A percentile compares a stretch with the other conserved stretches of the same genome.
These are phyloP conservation scores for Apis cerana DNA, from an alignment of 1,140 invertebrate genomes.

Conservation along the genomic window DNA sequence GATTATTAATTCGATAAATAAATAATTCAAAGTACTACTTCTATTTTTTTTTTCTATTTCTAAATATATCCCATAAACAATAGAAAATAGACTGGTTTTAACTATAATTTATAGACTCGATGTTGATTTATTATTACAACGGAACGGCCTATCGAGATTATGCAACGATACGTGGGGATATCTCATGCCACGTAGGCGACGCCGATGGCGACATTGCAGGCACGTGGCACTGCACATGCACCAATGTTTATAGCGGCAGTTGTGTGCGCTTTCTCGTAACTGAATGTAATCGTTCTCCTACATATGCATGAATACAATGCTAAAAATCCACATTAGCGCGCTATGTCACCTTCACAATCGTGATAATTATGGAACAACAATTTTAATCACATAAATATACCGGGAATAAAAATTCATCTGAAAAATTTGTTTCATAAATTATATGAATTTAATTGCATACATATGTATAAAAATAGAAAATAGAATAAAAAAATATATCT, in stretches of 20 bases:
- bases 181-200: conserved; percentile 52
- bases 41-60: background rate
- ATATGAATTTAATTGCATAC: background rate
- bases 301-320: conserved; percentile 7
- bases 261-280: conserved; percentile 39
- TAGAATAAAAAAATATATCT: no score
- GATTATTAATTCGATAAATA: no score
- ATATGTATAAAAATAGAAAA: background rate
- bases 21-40: background rate
- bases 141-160: conserved; percentile 31
- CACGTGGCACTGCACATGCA: conserved; percentile 67
- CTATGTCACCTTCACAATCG: conserved; percentile 35
- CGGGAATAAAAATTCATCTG: background rate
- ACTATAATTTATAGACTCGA: conserved; percentile 6
- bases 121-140: conserved; percentile 37
- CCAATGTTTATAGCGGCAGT: conserved; percentile 39
- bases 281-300: conserved; percentile 30
- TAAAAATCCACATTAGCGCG: conserved; percentile 6
- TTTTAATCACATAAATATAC: background rate
- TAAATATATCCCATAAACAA: background rate
- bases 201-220: conserved; percentile 30
- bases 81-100: background rate
- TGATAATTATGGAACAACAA: conserved; percentile 33
- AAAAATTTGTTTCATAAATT: background rate
- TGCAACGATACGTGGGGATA: conserved; percentile 47